Conservation (phyloP, 1,140 invertebrate species). For the Araneus ventricosus region DNA sequence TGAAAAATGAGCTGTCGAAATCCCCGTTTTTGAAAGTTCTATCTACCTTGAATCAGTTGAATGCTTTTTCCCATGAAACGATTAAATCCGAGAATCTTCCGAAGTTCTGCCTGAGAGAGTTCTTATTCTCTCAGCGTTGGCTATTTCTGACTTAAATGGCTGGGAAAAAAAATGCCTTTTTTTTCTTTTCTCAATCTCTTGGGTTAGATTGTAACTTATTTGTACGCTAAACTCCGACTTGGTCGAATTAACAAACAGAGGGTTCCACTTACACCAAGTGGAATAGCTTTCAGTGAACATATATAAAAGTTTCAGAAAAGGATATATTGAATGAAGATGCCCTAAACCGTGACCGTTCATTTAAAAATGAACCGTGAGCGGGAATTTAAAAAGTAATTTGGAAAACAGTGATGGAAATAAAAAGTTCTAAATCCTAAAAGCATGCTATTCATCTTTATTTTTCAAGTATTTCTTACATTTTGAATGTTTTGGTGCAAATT, state of each 20-base stretch:
- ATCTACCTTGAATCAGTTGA: conserved; percentile 12
- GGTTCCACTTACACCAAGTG: background rate
- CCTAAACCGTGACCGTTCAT: no score
- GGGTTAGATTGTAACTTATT: conserved; percentile 10
- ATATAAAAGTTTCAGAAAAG: background rate
- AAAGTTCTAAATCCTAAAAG: no score
- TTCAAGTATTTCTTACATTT: no score
- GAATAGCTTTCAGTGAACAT: background rate
- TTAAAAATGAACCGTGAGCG: no score
- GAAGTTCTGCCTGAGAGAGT: conserved; percentile 5
- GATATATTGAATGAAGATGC: background rate
- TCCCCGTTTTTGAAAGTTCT: background rate
- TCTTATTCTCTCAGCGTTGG: background rate
- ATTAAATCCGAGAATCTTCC: conserved; percentile 13
- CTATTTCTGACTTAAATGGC: background rate
- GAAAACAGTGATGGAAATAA: no score
- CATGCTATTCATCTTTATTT: no score
- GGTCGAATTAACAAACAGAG: background rate
- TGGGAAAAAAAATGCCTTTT: background rate
- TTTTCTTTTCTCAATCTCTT: background rate
- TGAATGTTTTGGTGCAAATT: no score
- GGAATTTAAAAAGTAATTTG: no score
- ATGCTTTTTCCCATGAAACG: conserved; percentile 45
- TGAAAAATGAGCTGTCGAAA: conserved; percentile 40
- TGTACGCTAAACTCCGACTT: background rate